Percentiles rank a stretch among this genome's conserved stretches.
Conservation (phyloP, 23 tunicate species). For the Ciona savignyi region DNA sequence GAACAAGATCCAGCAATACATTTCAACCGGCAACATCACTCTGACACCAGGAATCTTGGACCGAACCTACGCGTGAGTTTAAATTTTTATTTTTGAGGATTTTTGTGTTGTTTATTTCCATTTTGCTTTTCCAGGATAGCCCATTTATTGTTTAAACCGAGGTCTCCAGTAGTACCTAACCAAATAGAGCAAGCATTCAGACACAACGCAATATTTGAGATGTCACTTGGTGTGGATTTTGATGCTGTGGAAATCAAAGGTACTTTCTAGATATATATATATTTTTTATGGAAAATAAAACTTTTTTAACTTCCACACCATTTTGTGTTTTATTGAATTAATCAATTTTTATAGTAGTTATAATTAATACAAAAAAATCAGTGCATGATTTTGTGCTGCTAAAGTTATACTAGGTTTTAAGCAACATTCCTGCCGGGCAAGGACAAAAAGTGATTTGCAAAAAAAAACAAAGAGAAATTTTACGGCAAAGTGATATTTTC, state of each 20-base stretch:
- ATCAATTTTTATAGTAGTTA: too few relatives aligned
- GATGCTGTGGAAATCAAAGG: constrained; percentile 52
- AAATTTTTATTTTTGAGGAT: background rate
- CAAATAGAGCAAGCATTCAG: constrained; percentile 52
- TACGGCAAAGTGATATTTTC: too few relatives aligned
- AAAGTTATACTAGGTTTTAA: too few relatives aligned
- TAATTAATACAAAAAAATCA: too few relatives aligned
- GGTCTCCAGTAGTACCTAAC: constrained; percentile 18
- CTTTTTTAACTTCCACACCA: too few relatives aligned
- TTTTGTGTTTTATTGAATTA: too few relatives aligned
- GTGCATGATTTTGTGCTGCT: too few relatives aligned
- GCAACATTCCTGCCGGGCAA: too few relatives aligned
- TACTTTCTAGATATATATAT: too few relatives aligned
- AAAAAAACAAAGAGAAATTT: too few relatives aligned
- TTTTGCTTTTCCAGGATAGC: constrained; percentile 13
- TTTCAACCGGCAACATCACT: constrained; percentile 45
- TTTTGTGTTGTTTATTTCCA: background rate
- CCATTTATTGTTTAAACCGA: constrained; percentile 47
- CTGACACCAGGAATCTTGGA: constrained; percentile 54
- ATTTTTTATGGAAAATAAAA: too few relatives aligned
- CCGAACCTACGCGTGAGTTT: constrained; percentile 72
- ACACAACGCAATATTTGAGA: constrained; percentile 32
- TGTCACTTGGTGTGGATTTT: constrained; percentile 51
- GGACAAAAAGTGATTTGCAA: too few relatives aligned
- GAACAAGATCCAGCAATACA: constrained; percentile 39